Conservation (phyloP, 2,113 vertebrate species). For the Symphodus melops region DNA sequence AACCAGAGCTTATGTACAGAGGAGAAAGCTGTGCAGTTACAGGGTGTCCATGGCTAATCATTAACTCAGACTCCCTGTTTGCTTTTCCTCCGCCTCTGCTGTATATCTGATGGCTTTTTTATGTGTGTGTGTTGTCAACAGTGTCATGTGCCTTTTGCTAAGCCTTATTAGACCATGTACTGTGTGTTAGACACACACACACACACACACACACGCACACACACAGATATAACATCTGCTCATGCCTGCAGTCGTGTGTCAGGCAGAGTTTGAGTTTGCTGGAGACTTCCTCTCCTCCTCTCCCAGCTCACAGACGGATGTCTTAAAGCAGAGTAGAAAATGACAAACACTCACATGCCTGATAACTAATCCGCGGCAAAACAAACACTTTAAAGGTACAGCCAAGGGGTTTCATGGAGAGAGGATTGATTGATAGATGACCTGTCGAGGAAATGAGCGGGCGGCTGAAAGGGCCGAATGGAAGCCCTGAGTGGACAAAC, state of each 20-base stretch:
- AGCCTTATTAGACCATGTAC: slow-evolving; percentile 34
- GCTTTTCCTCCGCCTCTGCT: slow-evolving; percentile 32
- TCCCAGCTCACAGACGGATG: not conserved
- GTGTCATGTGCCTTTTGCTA: slow-evolving; percentile 9
- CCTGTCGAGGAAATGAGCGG: not conserved
- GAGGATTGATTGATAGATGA: slow-evolving; percentile 30
- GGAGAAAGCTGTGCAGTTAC: slow-evolving; percentile 57
- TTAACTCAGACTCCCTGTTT: slow-evolving; percentile 72
- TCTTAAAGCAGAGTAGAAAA: not conserved
- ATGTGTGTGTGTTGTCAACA: slow-evolving; percentile 31
- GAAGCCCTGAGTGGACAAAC: slow-evolving; percentile 14
- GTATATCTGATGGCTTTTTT: slow-evolving; percentile 40
- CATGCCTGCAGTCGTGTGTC: not conserved
- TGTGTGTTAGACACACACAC: slow-evolving; percentile 37
- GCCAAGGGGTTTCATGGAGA: slow-evolving; percentile 31
- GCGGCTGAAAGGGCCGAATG: slow-evolving; percentile 7
- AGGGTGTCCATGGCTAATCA: slow-evolving; percentile 70
- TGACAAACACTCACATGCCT: not conserved
- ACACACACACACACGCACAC: not conserved
- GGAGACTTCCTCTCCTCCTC: slow-evolving; percentile 24
- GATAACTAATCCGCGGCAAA: slow-evolving; percentile 20
- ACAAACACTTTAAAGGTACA: slow-evolving; percentile 23
- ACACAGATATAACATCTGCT: slow-evolving; percentile 37
- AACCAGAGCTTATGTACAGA: slow-evolving; percentile 51
- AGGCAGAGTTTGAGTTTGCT: slow-evolving; percentile 5